Base-by-base conservation (phyloP, 1,140 invertebrate genomes). In the Lamellibrachia luymesi region DNA sequence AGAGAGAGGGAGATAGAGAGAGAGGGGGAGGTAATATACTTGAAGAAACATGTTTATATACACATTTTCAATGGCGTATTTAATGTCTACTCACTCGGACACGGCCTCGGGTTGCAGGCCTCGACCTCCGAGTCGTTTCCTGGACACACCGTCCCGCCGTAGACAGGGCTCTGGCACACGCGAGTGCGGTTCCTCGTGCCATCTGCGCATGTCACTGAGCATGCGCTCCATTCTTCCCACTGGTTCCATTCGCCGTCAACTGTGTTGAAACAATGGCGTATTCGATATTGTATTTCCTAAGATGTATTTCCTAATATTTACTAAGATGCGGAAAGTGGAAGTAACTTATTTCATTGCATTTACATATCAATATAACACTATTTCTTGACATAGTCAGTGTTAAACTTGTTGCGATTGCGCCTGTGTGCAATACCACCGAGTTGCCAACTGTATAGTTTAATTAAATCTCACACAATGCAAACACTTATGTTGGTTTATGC, bases 201-300 rank as follows among this genome's bases (percentile, higher is more conserved):
- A 17, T 89, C 92, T 51, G 52, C 91, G 51, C 92, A 93, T 49
- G 92, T 50, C 50, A 93, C 92, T 52, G 38, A 90, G 92, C 92
- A 93, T 90, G 51, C 92, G 27, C 51, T 49, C 92, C 92, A 93
- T 52, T 93, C 64, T 90, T n/a, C 25, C 92, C 92, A 93, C 49
- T 90, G 52, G 8, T 50, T 51, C 89, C 91, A 93, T 91, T 90
- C 89, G 8, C 92, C 52, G 27, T 93, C 92, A 93, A 93, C 92
- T 93, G 90, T 50, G 50, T 51, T 6, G 17, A 91, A 6, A 91
- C 90, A 91, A 91, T 4, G 2, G 50, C 49, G 49, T 92, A 10
- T 92, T 64, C 13, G 51, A 8, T 6, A 56, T 92, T 92, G 5
- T 80, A 51, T 51, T 51, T 13, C n/a, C 38, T 38, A 38, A 38